Base-by-base conservation (phyloP, 2,888 invertebrate species). In the Acanthoscelides obtectus region DNA sequence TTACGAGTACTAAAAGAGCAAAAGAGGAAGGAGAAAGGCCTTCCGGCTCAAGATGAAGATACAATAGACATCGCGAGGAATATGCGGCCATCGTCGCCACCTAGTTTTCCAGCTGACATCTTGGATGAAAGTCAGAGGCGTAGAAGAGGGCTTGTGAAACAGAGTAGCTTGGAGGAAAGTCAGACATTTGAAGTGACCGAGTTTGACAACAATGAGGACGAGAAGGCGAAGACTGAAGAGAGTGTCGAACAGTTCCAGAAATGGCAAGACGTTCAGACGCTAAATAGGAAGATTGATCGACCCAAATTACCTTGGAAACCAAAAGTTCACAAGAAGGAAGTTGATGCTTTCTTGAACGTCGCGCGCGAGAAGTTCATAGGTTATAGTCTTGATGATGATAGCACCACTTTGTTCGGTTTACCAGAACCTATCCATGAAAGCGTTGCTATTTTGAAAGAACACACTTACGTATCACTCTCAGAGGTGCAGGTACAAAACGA, bases 361-460 rank as follows among this genome's bases (percentile, higher is more conserved):
- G 95, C 97, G 0, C 87, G 98, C 74, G 89, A 94, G 75, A 99
- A 99, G 87, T 99, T 99, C 88, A 94, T 99, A 75, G 98, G 98
- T 0, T 99, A 96, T 84, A 94, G 94, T 71, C 88, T 99, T 68
- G 93, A 91, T 75, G 92, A 92, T 22, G 98, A 99, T 83, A 89
- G 93, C 72, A 92, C 92, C 74, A 97, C 97, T 70, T 88, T 98
- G 76, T 97, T 98, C 71, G 99, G 99, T 0, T 87, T 99, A 72
- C 99, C 99, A 0, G 94, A 95, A 80, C 98, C 99, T 0, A 98
- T 99, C 80, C 96, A 97, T 83, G 98, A 99, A 86, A 97, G 98
- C 27, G 93, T 99, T 45, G 93, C 93, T 81, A 96, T 96, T 72
- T 87, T 98, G 64, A 94, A 94, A 85, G 89, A 90, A 88, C 97